phyloP scores from a whole-genome alignment of 2,888 invertebrate genomes.

The Pachliopta kotzebuea region DNA sequence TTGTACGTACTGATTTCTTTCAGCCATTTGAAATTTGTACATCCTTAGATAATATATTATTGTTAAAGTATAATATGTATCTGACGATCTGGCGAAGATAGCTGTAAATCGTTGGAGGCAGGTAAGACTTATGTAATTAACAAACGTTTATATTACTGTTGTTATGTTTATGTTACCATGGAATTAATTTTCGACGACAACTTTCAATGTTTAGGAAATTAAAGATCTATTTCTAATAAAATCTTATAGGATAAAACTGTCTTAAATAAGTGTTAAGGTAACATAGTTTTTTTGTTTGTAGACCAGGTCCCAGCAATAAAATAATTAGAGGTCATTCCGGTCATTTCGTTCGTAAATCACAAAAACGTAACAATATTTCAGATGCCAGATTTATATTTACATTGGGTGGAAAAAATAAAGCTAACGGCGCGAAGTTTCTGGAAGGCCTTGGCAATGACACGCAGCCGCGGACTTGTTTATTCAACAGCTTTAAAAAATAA shows the following conservation, averaged over 20 bases:
- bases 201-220: no score
- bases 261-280: no score
- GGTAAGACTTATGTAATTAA: no score
- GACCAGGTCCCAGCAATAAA: not conserved
- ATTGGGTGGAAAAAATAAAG: conserved; percentile 15
- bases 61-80: no score
- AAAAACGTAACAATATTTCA: conserved; percentile 4
- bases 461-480: conserved; percentile 43
- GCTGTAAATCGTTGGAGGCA: no score
- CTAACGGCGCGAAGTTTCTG: conserved; percentile 42
- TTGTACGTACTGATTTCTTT: not conserved
- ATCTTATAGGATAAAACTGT: no score
- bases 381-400: no score
- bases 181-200: not conserved
- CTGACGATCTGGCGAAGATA: no score
- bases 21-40: not conserved
- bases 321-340: conserved; percentile 7
- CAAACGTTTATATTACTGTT: no score
- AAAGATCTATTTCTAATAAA: no score
- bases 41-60: not conserved
- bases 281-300: no score
- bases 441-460: conserved; percentile 60
- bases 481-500: conserved; percentile 41
- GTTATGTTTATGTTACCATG: no score
- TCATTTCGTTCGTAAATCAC: conserved; percentile 32